Percentiles rank a stretch among this genome's conserved stretches.
Evolutionary conservation across 2,888 invertebrate genomes (phyloP).

Genomic region (Erynnis tages): DNA sequence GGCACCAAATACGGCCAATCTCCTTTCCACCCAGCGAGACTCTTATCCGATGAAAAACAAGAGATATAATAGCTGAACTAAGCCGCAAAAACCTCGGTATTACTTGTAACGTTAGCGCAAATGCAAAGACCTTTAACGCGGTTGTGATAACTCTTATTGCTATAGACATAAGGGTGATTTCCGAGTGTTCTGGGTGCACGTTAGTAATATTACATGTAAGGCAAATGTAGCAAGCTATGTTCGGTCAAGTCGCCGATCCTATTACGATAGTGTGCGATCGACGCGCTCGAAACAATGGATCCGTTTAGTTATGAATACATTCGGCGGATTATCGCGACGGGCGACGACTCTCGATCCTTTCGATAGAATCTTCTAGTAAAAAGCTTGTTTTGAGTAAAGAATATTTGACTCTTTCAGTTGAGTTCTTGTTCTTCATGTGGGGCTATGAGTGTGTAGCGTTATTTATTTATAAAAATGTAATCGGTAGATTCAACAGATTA

Average conservation of each 20-base stretch:
- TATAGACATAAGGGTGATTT: background rate
- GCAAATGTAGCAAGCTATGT: slow-evolving; percentile 26
- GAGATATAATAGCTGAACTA: background rate
- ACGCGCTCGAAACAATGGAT: slow-evolving; percentile 15
- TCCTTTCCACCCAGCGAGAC: background rate
- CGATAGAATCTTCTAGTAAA: background rate
- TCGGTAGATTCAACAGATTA: too few species aligned
- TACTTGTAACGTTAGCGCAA: slow-evolving; percentile 13
- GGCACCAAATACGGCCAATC: background rate
- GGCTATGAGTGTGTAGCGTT: too few species aligned
- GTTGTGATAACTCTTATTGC: background rate
- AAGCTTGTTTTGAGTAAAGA: too few species aligned
- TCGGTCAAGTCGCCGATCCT: slow-evolving; percentile 28
- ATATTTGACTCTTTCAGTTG: too few species aligned
- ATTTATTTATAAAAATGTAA: too few species aligned
- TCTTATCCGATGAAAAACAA: background rate
- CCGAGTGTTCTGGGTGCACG: background rate
- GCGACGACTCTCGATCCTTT: background rate
- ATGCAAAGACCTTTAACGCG: slow-evolving; percentile 1
- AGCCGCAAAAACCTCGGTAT: background rate
- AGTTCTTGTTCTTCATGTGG: too few species aligned
- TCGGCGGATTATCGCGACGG: slow-evolving; percentile 11
- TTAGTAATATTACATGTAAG: slow-evolving; percentile 1
- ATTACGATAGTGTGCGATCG: slow-evolving; percentile 24
- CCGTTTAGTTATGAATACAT: slow-evolving; percentile 23